Evolutionary conservation across 2,888 invertebrate genomes (phyloP), one percentile per base, ranked within the genome.

Genomic region (Limnephilus auricula): DNA sequence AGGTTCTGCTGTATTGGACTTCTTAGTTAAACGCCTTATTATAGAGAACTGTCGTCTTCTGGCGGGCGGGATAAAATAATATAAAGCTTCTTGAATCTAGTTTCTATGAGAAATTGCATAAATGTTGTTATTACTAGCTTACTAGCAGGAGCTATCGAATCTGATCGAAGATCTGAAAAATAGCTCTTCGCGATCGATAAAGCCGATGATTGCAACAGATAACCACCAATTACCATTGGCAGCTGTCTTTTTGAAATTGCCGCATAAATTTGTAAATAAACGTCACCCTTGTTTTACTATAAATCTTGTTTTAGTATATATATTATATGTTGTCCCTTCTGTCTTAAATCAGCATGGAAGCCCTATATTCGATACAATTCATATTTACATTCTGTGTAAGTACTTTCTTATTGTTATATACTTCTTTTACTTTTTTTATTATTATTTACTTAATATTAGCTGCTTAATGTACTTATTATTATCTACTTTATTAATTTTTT

Each of bases 101-200:
- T 40, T 25, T 85, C 37, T 25, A 34, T 25, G 85, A n/a, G 30
- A 34, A 30, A 65, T 13, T 12, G n/a, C 40, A 37, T 18, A 84
- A 84, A 37, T 34, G 37, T 84, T 32, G 34, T 85, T 37, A 85
- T 85, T 85, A 85, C 30, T n/a, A 18, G 40, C 85, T 31, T n/a
- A n/a, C n/a, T n/a, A n/a, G n/a, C n/a, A 65, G 25, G 10, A 65
- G 65, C 65, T n/a, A 25, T 9, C 9, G 9, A 25, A 65, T 65
- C 65, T 65, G 65, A 65, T 65, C 50, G 25, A 25, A 65, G 25
- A 65, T 65, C 65, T 25, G 25, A 65, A 65, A 65, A 65, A 25
- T 65, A 2, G 25, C 2, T n/a, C 25, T 25, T 25, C 65, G 65
- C 65, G 65, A 65, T 65, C 65, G 65, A 65, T 65, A 65, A 65